Evolutionary conservation across 2,113 vertebrate genomes (phyloP), one percentile per base, ranked within the genome.

Genomic region (Gila orcuttii): DNA sequence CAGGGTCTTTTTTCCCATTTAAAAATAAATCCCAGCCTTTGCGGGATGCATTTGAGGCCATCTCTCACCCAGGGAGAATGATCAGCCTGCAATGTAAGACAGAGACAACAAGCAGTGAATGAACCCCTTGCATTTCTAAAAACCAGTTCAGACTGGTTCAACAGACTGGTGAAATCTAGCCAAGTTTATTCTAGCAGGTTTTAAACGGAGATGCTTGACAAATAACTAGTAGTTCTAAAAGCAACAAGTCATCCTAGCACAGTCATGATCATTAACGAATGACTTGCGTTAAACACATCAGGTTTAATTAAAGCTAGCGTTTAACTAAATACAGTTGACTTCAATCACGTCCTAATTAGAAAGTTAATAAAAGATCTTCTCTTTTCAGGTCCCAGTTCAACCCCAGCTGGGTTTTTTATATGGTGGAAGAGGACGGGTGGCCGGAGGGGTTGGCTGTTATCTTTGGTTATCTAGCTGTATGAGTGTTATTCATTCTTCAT

Each of bases 391-490:
- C 88, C 88, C 83, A 90, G 57, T 87, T 82, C 10, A 75, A 87
- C 88, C 71, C 86, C 59, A 86, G 23, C 42, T 88, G 89, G 86
- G 28, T 83, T 88, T 82, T 57, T 60, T 85, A 81, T 74, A 81
- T 74, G 55, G 86, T 86, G 69, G 89, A 90, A 92, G 91, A 92
- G 91, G 93, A 92, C 89, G 95, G 94, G 93, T 91, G 90, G 94
- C 93, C 90, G 82, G 86, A 92, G 96, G 96, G 96, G 96, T 96
- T 96, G 95, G 93, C 94, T 96, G 95, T 96, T 96, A 94, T 96
- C 94, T 96, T 95, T 95, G 95, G 95, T 95, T 95, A 95, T 95
- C 95, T 95, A 95, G 95, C 96, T 96, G 95, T 96, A 95, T 96
- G 96, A 96, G 96, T 96, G 91, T 91, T 93, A 94, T 96, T 94